These are phyloP conservation scores for Syngnathus typhle DNA, from an alignment of 2,113 vertebrate genomes.

Conservation along the genomic window DNA sequence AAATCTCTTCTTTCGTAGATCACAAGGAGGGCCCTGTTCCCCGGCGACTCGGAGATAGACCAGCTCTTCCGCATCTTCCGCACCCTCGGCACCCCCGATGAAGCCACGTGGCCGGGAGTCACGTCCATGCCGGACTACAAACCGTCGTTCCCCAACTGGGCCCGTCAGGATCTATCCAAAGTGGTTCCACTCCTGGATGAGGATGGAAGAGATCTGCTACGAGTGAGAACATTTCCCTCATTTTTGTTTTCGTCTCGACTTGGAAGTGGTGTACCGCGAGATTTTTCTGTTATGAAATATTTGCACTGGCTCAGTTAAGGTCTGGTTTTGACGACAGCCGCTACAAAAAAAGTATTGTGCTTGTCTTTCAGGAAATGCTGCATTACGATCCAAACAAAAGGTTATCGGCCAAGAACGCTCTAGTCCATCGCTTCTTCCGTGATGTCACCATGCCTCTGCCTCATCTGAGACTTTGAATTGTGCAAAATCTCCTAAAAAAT, in stretches of 20 bases:
- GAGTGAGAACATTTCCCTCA: constrained; percentile 66
- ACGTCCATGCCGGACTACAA: constrained; percentile 94
- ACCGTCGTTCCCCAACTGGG: constrained; percentile 91
- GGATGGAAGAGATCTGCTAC: constrained; percentile 84
- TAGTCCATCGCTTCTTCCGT: constrained; percentile 86
- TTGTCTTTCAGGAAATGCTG: constrained; percentile 82
- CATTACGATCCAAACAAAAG: constrained; percentile 91
- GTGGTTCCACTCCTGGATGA: constrained; percentile 87
- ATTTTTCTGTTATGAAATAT: not conserved
- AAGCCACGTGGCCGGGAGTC: constrained; percentile 85
- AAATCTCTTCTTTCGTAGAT: constrained; percentile 60
- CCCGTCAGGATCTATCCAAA: constrained; percentile 84
- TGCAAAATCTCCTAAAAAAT: not conserved
- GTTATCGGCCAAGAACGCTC: constrained; percentile 88
- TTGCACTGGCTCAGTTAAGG: not conserved
- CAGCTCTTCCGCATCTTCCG: constrained; percentile 93
- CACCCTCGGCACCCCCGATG: constrained; percentile 88
- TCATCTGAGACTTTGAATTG: constrained; percentile 78
- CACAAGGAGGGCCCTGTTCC: constrained; percentile 84
- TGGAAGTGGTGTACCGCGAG: not conserved
- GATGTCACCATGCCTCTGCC: constrained; percentile 86
- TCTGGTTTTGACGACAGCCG: not conserved
- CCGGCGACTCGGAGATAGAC: constrained; percentile 92
- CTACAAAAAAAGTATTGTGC: not conserved
- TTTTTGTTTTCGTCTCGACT: not conserved